These are phyloP conservation scores for Urocitellus parryii DNA, from an alignment of 2,113 vertebrate genomes.

Conservation along the genomic window DNA sequence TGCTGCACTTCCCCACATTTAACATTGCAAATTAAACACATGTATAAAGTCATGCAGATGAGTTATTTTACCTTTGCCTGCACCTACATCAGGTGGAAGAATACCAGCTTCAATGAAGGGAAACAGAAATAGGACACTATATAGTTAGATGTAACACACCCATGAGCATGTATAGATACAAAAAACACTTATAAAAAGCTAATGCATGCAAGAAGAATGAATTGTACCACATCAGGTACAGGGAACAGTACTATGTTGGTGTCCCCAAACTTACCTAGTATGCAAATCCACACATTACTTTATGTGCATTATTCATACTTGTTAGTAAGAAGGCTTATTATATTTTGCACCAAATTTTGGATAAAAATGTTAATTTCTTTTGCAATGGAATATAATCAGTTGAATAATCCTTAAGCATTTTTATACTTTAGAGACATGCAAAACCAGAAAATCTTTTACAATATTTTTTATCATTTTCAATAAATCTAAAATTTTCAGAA, in stretches of 20 bases:
- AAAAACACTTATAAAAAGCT: conserved; percentile 76
- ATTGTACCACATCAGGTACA: conserved; percentile 58
- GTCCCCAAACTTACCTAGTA: conserved; percentile 59
- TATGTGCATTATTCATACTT: conserved; percentile 70
- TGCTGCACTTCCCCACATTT: conserved; percentile 85
- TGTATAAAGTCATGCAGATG: conserved; percentile 88
- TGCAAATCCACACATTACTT: conserved; percentile 77
- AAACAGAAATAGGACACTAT: conserved; percentile 90
- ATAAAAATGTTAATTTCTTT: conserved; percentile 47
- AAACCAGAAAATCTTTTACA: conserved; percentile 13
- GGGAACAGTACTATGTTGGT: conserved; percentile 57
- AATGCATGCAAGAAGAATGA: conserved; percentile 85
- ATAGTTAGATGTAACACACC: conserved; percentile 87
- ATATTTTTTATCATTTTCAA: conserved; percentile 39
- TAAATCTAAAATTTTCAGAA: conserved; percentile 27
- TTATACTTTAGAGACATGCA: conserved; percentile 60
- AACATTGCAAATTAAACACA: conserved; percentile 87
- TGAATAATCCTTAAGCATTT: conserved; percentile 36
- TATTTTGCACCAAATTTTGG: neutral
- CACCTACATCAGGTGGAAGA: conserved; percentile 92
- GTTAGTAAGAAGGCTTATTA: conserved; percentile 32
- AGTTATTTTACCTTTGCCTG: conserved; percentile 95
- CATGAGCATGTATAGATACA: conserved; percentile 77
- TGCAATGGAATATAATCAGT: conserved; percentile 16
- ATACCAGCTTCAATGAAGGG: conserved; percentile 90